A percentile compares a stretch with the other conserved stretches of the same genome.
phyloP scores from a whole-genome alignment of 2,797 vertebrate genomes.

The Myoxocephalus aenaeus region DNA sequence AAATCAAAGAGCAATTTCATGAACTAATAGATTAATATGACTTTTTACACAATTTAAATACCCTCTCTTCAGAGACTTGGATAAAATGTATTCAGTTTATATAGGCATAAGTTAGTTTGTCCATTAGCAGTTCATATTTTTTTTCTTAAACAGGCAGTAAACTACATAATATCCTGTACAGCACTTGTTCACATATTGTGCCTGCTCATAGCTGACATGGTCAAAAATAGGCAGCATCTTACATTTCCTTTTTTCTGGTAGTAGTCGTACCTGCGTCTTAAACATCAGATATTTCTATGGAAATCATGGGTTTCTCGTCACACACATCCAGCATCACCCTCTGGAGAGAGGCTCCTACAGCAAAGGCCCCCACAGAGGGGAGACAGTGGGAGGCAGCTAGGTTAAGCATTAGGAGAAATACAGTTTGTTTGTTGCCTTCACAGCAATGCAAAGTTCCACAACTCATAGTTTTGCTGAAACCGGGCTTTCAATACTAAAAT shows the following conservation, averaged over 20 bases:
- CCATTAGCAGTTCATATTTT: conserved; percentile 69
- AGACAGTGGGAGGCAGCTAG: conserved; percentile 63
- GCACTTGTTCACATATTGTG: conserved; percentile 69
- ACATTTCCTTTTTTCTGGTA: conserved; percentile 21
- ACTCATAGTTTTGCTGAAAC: conserved; percentile 25
- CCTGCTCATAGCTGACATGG: conserved; percentile 56
- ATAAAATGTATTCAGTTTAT: conserved; percentile 79
- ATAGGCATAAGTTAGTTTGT: conserved; percentile 76
- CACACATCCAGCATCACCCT: conserved; percentile 49
- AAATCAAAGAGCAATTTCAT: conserved; percentile 59
- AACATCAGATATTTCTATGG: conserved; percentile 35
- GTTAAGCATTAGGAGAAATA: conserved; percentile 46
- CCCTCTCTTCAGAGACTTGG: conserved; percentile 72
- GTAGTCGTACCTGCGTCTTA: conserved; percentile 49
- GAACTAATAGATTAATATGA: conserved; percentile 74
- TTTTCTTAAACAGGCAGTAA: conserved; percentile 72
- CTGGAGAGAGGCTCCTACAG: conserved; percentile 55
- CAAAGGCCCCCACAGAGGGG: conserved; percentile 61
- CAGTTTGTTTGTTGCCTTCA: conserved; percentile 48
- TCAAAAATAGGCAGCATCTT: conserved; percentile 55
- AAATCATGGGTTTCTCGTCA: conserved; percentile 30
- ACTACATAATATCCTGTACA: conserved; percentile 75
- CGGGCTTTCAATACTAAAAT: conserved; percentile 22
- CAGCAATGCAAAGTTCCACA: conserved; percentile 32
- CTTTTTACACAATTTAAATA: conserved; percentile 79